Evolutionary conservation across 2,113 vertebrate species (phyloP).

Genomic region (Plecturocebus donacophilus): DNA sequence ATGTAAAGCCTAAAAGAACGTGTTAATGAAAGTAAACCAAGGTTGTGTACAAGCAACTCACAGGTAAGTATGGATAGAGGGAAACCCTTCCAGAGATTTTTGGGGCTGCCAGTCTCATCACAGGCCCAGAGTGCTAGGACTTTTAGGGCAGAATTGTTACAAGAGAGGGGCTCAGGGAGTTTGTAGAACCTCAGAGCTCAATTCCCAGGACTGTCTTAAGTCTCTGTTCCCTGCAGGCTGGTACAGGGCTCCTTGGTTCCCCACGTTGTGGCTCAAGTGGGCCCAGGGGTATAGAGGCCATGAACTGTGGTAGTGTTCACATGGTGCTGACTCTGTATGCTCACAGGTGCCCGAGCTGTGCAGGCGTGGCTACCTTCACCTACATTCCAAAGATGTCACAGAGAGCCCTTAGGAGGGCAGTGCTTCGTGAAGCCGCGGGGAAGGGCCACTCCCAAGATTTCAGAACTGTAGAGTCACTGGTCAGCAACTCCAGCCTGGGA

Average conservation of each 20-base stretch:
- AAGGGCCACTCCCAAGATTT: background rate
- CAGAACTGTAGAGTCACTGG: background rate
- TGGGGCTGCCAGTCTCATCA: background rate
- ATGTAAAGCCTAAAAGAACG: background rate
- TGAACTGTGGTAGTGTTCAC: background rate
- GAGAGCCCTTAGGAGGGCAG: background rate
- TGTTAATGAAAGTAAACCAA: background rate
- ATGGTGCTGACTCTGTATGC: background rate
- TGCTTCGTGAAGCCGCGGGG: too few relatives aligned
- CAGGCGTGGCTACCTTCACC: background rate
- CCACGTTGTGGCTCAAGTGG: too few relatives aligned
- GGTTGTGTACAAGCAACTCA: background rate
- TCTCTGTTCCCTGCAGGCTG: background rate
- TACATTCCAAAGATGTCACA: background rate
- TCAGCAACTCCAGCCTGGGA: too few relatives aligned
- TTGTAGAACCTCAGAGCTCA: fast-evolving
- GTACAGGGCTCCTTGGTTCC: too few relatives aligned
- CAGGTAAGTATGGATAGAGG: background rate
- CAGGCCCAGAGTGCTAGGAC: too few relatives aligned
- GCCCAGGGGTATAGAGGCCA: background rate
- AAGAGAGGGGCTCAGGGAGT: too few relatives aligned
- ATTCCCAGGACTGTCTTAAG: background rate
- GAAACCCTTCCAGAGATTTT: background rate
- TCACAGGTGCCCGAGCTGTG: background rate
- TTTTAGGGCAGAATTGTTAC: background rate